Evolutionary conservation across 2,113 vertebrate genomes (phyloP).

Genomic region (Rhabdornis inornatus): DNA sequence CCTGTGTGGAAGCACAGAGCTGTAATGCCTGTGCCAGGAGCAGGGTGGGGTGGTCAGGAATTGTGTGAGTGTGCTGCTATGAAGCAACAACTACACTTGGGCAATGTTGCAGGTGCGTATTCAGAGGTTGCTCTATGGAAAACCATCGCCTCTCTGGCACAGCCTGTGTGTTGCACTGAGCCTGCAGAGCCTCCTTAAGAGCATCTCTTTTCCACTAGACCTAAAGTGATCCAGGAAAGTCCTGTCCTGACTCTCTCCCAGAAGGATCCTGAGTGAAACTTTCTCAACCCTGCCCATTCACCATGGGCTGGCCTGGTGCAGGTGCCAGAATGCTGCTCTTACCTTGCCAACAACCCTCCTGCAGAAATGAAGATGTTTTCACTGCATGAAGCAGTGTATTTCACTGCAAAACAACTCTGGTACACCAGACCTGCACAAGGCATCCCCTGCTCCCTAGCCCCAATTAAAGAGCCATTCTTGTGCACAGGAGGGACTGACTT

Average conservation of each 20-base stretch:
- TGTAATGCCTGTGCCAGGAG: neutral
- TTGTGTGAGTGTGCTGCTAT: neutral
- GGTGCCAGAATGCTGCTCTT: neutral
- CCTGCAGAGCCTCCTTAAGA: neutral
- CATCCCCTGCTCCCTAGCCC: neutral
- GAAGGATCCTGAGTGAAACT: neutral
- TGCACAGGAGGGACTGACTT: neutral
- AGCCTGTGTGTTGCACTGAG: neutral
- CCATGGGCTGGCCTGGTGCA: rapidly evolving
- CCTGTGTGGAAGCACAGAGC: neutral
- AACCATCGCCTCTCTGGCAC: rapidly evolving
- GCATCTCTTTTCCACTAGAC: neutral
- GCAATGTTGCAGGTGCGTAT: rapidly evolving
- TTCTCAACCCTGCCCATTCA: rapidly evolving
- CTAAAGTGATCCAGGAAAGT: neutral
- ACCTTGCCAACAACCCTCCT: neutral
- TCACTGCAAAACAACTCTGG: neutral
- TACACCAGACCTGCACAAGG: neutral
- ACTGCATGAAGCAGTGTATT: neutral
- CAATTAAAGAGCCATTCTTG: neutral
- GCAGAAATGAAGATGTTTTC: neutral
- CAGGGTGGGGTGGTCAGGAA: rapidly evolving
- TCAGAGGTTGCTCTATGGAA: neutral
- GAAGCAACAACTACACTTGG: neutral
- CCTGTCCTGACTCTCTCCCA: neutral